A percentile compares a stretch with the other conserved stretches of the same genome.
Evolutionary conservation across 2,113 vertebrate genomes (phyloP).

Genomic region (Hucho hucho): DNA sequence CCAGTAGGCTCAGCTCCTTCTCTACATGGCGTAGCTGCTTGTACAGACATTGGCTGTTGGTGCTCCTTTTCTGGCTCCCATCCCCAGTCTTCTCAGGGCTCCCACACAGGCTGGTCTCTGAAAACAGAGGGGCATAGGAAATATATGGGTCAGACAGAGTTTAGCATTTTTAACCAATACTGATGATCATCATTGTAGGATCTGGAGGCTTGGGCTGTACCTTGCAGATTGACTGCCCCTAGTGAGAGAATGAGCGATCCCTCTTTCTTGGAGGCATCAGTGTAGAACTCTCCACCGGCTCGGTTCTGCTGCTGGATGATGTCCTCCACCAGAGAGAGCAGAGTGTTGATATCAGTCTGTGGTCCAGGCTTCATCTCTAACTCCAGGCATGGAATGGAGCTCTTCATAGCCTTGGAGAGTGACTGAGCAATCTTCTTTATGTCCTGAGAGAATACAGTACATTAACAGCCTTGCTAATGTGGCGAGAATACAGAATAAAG

Average conservation of each 20-base stretch:
- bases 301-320: conserved; percentile 81
- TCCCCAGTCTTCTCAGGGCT: conserved; percentile 57
- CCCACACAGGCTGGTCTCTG: conserved; percentile 61
- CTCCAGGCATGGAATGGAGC: conserved; percentile 64
- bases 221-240: conserved; percentile 73
- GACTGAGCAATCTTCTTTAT: conserved; percentile 83
- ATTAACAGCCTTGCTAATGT: neutral
- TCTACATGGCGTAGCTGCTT: conserved; percentile 83
- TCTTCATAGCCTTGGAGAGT: conserved; percentile 82
- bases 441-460: conserved; percentile 70
- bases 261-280: conserved; percentile 70
- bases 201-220: conserved; percentile 58
- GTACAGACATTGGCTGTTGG: conserved; percentile 80
- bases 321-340: conserved; percentile 85
- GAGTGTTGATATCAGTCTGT: conserved; percentile 80
- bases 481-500: too few relatives aligned
- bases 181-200: neutral
- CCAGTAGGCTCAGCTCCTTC: conserved; percentile 79
- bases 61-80: conserved; percentile 65
- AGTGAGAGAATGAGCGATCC: conserved; percentile 68
- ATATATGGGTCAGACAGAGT: neutral
- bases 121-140: neutral
- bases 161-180: neutral
- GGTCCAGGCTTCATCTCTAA: conserved; percentile 64
- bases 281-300: conserved; percentile 66